These are phyloP conservation scores for Eupithecia vulgata DNA, from an alignment of 2,888 invertebrate genomes.

Conservation along the genomic window DNA sequence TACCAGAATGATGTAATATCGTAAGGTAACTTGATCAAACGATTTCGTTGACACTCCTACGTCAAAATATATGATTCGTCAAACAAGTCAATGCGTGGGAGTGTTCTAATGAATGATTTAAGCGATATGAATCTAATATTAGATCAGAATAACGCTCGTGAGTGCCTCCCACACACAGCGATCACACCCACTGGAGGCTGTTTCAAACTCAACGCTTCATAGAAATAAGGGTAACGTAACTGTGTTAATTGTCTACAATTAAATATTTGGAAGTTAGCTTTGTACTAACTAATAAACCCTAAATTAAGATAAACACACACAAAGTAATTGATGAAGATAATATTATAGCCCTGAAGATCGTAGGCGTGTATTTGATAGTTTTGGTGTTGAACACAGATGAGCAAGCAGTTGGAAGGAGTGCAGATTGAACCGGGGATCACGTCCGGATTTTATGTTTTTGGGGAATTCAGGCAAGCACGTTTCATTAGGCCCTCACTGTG, in stretches of 20 bases:
- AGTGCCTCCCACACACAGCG: constrained; percentile 17
- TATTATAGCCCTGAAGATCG: not conserved
- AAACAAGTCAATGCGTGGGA: not conserved
- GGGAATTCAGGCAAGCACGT: constrained; percentile 28
- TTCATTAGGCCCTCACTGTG: constrained; percentile 29
- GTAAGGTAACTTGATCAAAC: not conserved
- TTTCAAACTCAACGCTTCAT: constrained; percentile 8
- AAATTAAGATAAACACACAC: not conserved
- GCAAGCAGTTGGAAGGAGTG: not conserved
- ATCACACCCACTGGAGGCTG: constrained; percentile 7
- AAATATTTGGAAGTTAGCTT: not conserved
- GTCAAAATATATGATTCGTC: not conserved
- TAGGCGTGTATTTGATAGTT: not conserved
- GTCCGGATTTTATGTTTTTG: constrained; percentile 36
- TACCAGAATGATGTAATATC: no score
- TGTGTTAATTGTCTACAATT: not conserved
- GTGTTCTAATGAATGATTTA: constrained; percentile 9
- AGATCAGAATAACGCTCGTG: not conserved
- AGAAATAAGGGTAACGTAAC: constrained; percentile 13
- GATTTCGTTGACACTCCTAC: not conserved
- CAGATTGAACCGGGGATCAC: constrained; percentile 27
- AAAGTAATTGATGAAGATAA: not conserved
- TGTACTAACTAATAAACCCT: not conserved
- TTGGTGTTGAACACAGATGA: not conserved
- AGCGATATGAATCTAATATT: constrained; percentile 19